Evolutionary conservation across 2,888 invertebrate genomes (phyloP).

Genomic region (Tetanocera ferruginea): DNA sequence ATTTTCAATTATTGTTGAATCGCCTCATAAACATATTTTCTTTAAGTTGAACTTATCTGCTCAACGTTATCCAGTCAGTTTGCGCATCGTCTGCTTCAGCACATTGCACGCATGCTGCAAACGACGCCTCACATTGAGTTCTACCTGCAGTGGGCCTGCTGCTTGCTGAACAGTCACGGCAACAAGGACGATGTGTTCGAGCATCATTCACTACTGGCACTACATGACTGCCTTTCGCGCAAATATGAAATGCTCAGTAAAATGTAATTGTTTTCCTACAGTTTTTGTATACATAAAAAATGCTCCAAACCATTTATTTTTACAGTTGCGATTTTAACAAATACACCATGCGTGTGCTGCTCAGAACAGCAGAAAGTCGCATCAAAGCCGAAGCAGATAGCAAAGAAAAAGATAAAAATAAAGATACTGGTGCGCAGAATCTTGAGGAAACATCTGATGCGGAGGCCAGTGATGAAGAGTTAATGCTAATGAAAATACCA

Average conservation of each 20-base stretch:
- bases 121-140: constrained; percentile 88
- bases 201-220: constrained; percentile 77
- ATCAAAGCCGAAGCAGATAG: not conserved
- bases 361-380: constrained; percentile 69
- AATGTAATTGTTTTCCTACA: constrained; percentile 75
- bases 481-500: constrained; percentile 13
- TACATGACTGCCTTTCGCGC: constrained; percentile 84
- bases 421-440: not conserved
- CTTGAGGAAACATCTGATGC: not conserved
- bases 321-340: constrained; percentile 91
- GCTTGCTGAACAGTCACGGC: constrained; percentile 78
- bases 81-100: constrained; percentile 79
- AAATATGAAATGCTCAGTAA: constrained; percentile 86
- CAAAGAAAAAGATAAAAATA: constrained; percentile 11
- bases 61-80: constrained; percentile 80
- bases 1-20: not conserved
- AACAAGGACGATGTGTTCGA: constrained; percentile 73
- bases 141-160: constrained; percentile 85
- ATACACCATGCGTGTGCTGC: constrained; percentile 82
- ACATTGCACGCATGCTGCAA: constrained; percentile 81
- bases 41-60: constrained; percentile 83
- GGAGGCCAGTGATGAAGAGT: constrained; percentile 22
- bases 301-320: constrained; percentile 52
- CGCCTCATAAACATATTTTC: not conserved
- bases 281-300: not conserved